Base-by-base conservation (phyloP, 2,888 invertebrate species). In the Notocelia uddmanniana region DNA sequence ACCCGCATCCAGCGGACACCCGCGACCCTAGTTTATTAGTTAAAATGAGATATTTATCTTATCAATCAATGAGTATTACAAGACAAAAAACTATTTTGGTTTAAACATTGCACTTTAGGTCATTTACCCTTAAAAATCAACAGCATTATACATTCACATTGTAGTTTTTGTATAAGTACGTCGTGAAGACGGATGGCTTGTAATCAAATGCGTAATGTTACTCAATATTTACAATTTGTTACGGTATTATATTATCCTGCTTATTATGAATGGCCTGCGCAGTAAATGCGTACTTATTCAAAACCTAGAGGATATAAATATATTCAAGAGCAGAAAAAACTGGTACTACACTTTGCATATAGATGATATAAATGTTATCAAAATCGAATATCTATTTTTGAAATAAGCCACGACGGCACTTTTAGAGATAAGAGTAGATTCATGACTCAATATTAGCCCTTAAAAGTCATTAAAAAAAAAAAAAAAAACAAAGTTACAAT, bases 141-240 rank as follows among this genome's bases (percentile, higher is more conserved):
- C 31, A 23, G 59, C 34, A 54, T 66, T 26, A 70, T 70, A 57
- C 48, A 52, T 55, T 23, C 31, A 54, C n/a, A 54, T 71, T 60
- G 54, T 67, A 67, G 58, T 71, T 71, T 71, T 67, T 67, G 70
- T 66, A 71, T 71, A 41, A 23, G 41, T 54, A 41, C 34, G 41
- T 54, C 71, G 48, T 60, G 11, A 71, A 66, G 66, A 71, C 52
- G 52, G 34, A 71, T 67, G 52, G n/a, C 66, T 52, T 45, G 21
- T 34, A 45, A 67, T 66, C 59, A 54, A 55, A 59, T 59, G 66
- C 41, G 57, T 64, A 57, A 41, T 64, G 26, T 45, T 71, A 48
- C 31, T 48, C 63, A 57, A 71, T 54, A n/a, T 26, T 9, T 21
- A 13, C 21, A 52, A 66, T 66, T 59, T 31, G 66, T 54, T 54